These are phyloP conservation scores for Uloborus plumipes DNA, from an alignment of 2,888 invertebrate genomes.

Conservation along the genomic window DNA sequence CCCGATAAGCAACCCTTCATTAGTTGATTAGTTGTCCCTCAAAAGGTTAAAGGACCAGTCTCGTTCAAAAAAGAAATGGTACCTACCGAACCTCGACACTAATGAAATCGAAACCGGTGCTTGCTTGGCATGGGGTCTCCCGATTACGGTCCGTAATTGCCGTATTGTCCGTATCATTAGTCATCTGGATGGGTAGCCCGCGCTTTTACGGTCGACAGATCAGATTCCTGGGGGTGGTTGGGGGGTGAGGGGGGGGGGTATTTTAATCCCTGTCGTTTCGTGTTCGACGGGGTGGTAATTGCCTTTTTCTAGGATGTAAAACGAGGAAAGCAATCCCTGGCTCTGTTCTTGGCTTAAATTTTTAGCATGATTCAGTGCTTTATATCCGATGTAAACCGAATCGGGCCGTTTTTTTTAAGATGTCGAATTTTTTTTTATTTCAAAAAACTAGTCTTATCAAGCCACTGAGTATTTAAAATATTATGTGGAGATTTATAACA, in stretches of 20 bases:
- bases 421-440: too few species aligned
- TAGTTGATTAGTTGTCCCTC: too few species aligned
- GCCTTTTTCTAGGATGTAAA: conserved; percentile 47
- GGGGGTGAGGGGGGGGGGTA: conserved; percentile 2
- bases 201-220: background rate
- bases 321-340: conserved; percentile 20
- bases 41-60: too few species aligned
- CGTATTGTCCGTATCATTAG: conserved; percentile 40
- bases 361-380: too few species aligned
- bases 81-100: background rate
- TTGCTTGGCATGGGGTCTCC: conserved; percentile 25
- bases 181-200: conserved; percentile 16
- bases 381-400: too few species aligned
- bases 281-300: conserved; percentile 47
- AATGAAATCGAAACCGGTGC: conserved; percentile 52
- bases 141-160: conserved; percentile 29
- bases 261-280: conserved; percentile 44
- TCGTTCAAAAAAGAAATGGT: too few species aligned
- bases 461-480: too few species aligned
- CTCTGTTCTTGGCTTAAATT: too few species aligned
- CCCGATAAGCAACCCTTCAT: too few species aligned
- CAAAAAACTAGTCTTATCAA: too few species aligned
- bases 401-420: too few species aligned
- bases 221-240: background rate
- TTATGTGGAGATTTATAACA: too few species aligned